These are phyloP conservation scores for Cryptocephalus moraei DNA, from an alignment of 2,888 invertebrate species.

Conservation along the genomic window DNA sequence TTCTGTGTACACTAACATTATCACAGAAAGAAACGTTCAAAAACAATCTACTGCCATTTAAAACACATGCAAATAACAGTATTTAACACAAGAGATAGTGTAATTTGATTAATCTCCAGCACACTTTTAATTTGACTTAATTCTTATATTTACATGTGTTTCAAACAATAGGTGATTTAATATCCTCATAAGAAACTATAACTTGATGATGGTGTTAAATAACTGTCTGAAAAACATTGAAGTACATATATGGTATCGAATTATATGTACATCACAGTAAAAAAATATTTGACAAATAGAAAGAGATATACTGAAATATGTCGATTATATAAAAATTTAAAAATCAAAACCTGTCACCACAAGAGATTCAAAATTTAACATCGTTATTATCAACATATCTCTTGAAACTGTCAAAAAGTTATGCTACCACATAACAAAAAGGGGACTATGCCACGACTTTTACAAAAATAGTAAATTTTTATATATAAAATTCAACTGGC, in stretches of 20 bases:
- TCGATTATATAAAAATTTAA: neutral
- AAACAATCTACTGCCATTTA: neutral
- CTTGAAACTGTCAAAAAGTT: neutral
- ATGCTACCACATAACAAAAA: constrained; percentile 5
- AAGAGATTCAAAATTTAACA: neutral
- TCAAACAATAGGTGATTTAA: too few species aligned
- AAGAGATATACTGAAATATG: neutral
- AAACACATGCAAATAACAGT: constrained; percentile 1
- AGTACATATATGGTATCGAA: neutral
- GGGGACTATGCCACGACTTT: neutral
- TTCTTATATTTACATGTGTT: too few species aligned
- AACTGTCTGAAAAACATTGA: neutral
- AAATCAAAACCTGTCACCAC: neutral
- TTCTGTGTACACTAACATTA: constrained; percentile 23
- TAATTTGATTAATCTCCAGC: too few species aligned
- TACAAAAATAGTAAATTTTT: constrained; percentile 7
- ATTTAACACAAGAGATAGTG: too few species aligned
- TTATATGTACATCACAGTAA: neutral
- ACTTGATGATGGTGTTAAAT: neutral
- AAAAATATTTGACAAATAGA: neutral
- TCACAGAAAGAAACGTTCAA: constrained; percentile 30
- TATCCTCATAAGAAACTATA: too few species aligned
- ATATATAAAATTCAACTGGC: constrained; percentile 4
- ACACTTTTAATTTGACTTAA: too few species aligned
- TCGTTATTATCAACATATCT: neutral